A percentile compares a stretch with the other conserved stretches of the same genome.
Conservation (phyloP, 2,797 vertebrate genomes). For the Picus viridis region DNA sequence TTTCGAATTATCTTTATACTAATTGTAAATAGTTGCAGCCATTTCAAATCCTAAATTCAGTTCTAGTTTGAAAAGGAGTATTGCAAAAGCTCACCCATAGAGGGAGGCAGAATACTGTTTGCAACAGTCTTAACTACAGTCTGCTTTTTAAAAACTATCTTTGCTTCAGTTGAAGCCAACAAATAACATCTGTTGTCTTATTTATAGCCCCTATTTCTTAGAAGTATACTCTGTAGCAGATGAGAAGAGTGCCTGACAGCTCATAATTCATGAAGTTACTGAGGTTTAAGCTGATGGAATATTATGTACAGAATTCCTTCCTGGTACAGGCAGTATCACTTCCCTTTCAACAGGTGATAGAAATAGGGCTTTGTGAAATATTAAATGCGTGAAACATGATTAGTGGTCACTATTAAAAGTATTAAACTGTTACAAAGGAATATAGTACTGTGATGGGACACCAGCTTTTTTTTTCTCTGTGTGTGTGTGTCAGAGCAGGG, state of each 20-base stretch:
- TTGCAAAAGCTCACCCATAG: slow-evolving; percentile 55
- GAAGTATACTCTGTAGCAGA: slow-evolving; percentile 81
- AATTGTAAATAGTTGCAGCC: not conserved
- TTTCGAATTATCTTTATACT: not conserved
- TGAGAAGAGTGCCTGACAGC: slow-evolving; percentile 79
- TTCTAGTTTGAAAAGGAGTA: not conserved
- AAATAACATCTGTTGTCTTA: slow-evolving; percentile 84
- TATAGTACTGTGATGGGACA: not conserved
- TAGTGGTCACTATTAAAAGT: slow-evolving; percentile 1
- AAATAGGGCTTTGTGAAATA: slow-evolving; percentile 35
- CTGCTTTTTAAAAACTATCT: slow-evolving; percentile 55
- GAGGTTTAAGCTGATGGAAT: slow-evolving; percentile 79
- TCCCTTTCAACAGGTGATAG: slow-evolving; percentile 53
- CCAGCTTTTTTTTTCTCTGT: not conserved
- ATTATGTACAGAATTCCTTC: slow-evolving; percentile 77
- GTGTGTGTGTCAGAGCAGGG: not conserved
- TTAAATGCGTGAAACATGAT: slow-evolving; percentile 22
- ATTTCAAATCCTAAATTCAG: not conserved
- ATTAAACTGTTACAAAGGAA: not conserved
- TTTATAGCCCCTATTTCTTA: slow-evolving; percentile 84
- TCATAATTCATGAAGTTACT: slow-evolving; percentile 81
- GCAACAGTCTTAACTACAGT: slow-evolving; percentile 4
- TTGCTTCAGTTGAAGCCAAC: slow-evolving; percentile 72
- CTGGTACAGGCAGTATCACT: slow-evolving; percentile 53
- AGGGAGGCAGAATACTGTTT: slow-evolving; percentile 63